Base-by-base conservation (phyloP, 2,888 invertebrate genomes). In the Agrilus biguttatus region DNA sequence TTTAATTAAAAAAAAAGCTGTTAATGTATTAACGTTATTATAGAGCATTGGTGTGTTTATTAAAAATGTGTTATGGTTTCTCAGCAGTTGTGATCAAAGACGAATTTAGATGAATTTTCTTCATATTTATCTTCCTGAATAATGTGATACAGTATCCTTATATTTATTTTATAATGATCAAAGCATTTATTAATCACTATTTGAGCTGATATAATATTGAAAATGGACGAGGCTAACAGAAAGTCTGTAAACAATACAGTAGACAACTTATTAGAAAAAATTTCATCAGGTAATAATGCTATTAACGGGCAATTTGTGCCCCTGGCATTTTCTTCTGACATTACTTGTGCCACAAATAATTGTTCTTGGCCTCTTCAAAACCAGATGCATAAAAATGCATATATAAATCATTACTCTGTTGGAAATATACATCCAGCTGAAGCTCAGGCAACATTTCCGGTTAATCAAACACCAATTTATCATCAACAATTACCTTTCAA, bases 251-350 rank as follows among this genome's bases (percentile, higher is more conserved):
- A 58, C 45, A 62, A 58, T 45, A 60, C 65, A 17, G 62, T 74
- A 52, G 74, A 75, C 51, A 72, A 76, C 57, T 73, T 75, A 45
- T 73, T 75, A 44, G 72, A 73, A 51, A 72, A 74, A 50, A 73
- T 75, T 69, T 73, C 74, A 33, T 70, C 74, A 13, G 74, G 75
- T 57, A 65, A 71, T 48, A 73, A 73, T 52, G 72, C 65, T 57
- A 62, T 67, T n/a, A 71, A 73, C 45, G 73, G 72, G 17, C 74
- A 72, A 52, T 76, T 73, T 53, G 68, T 71, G 36, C 72, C 72
- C 45, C 66, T 75, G 46, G 72, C 71, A 4, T 69, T 70, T 49
- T 61, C 67, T 10, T 60, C 65, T 14, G 68, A 66, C 49, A 53
- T 57, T 32, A 48, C 48, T 13, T 42, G 42, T 23, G 57, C 60